phyloP scores from a whole-genome alignment of 2,113 vertebrate species.

The Odocoileus hemionus region DNA sequence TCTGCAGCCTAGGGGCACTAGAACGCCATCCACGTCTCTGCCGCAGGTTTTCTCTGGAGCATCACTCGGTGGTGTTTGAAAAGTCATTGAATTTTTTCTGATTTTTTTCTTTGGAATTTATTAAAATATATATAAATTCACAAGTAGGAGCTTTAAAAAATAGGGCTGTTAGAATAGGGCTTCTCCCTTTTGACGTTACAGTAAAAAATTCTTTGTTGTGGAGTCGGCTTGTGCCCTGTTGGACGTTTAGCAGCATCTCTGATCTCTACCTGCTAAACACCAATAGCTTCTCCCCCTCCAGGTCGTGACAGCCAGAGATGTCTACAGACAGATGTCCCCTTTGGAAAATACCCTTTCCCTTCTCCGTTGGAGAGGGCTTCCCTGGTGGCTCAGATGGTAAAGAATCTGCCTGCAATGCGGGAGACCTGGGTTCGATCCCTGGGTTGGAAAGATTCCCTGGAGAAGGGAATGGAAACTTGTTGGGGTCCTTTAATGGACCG shows the following conservation, averaged over 20 bases:
- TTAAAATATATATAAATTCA: neutral
- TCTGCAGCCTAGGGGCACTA: rapidly evolving
- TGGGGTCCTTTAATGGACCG: too few relatives aligned
- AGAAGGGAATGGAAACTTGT: neutral
- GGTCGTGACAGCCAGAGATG: neutral
- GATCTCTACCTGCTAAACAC: neutral
- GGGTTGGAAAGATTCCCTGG: neutral
- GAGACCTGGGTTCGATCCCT: neutral
- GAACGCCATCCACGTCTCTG: neutral
- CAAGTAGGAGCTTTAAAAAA: neutral
- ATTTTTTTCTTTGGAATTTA: neutral
- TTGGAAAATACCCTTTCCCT: neutral
- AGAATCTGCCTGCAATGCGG: neutral
- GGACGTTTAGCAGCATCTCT: neutral
- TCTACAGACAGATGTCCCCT: neutral
- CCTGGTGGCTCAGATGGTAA: neutral
- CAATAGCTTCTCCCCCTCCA: neutral
- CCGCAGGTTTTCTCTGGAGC: neutral
- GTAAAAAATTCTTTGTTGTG: neutral
- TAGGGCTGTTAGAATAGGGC: neutral
- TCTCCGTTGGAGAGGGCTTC: neutral
- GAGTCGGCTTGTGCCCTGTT: neutral
- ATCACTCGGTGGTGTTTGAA: neutral
- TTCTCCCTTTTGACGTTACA: neutral
- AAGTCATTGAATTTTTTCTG: neutral